Base-by-base conservation (phyloP, 2,113 vertebrate species). In the Cepphus grylle region DNA sequence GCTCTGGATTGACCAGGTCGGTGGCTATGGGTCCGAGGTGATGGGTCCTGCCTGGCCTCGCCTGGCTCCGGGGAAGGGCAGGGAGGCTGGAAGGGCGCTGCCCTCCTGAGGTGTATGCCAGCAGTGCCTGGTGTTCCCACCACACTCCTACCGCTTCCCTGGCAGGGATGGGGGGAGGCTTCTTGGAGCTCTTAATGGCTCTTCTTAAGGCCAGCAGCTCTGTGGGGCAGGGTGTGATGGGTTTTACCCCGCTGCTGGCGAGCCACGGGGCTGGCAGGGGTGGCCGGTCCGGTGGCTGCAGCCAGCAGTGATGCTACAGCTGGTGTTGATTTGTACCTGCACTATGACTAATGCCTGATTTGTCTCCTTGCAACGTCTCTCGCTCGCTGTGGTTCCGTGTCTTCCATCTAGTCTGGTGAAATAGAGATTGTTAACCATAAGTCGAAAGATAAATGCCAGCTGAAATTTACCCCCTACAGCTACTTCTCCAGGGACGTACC, bases 1-100 rank as follows among this genome's bases (percentile, higher is more conserved):
- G 96, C 99, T 99, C 90, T 99, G 99, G 99, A 99, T 99, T 3
- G 99, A 99, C 97, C 99, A 99, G 99, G 99, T 99, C 26, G 63
- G 98, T 73, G 59, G 29, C 45, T 36, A 2, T 0, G 2, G 71
- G 17, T 45, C 34, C 0, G 1, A 26, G 56, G 65, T 11, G 42
- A 13, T 11, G 38, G 12, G 21, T 66, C 20, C 22, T 85, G 76
- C 82, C 83, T 70, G n/a, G 63, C 56, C 23, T 76, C 0, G 0
- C 36, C 72, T 47, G 59, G 26, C 80, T 70, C 32, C 2, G 3
- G 36, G 27, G 32, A 45, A n/a, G 49, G n/a, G 43, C 27, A 13
- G 32, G 3, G 32, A 30, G 34, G 7, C 27, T 82, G 50, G 50
- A 47, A 66, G 53, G 45, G 53, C 22, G 9, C 0, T 70, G 69